Base-by-base conservation (phyloP, 2,888 invertebrate genomes). In the Athalia rosae region DNA sequence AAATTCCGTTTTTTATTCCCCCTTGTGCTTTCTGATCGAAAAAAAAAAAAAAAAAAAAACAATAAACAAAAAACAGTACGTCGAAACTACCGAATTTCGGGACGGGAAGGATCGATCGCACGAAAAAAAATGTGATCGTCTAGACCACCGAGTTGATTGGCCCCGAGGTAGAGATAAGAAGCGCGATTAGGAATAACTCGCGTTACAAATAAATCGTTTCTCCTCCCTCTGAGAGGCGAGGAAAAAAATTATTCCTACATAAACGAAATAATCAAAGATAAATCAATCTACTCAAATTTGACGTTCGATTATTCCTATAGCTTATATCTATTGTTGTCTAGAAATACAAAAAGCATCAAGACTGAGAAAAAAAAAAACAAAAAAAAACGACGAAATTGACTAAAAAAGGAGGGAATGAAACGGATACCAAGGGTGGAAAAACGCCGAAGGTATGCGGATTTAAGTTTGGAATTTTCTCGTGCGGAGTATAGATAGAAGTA, bases 141-240 rank as follows among this genome's bases (percentile, higher is more conserved):
- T 28, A 28, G 28, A 28, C 28, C 28, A 2, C 28, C 28, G 28
- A 28, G 28, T 28, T 28, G 28, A 28, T 28, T 28, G 28, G 28
- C 28, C 28, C 28, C 28, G 28, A 28, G 0, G 28, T 28, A 28
- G 28, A 28, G 28, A 28, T 28, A 2, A 28, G 28, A 28, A 28
- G 66, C 66, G 66, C 50, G 66, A 48, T 50, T 50, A 28, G 50
- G 50, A 67, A 67, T 67, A 67, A 67, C 67, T 67, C 53, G 0
- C 9, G 7, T 50, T 41, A n/a, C n/a, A 53, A 48, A 53, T 67
- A 48, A 53, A 67, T 67, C 41, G 41, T 48, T 67, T 1, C n/a
- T 53, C 9, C 53, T 53, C 11, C n/a, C 53, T 9, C 53, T n/a
- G n/a, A n/a, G 9, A 53, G 4, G 11, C 7, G 6, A n/a, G 6